phyloP scores from a whole-genome alignment of 2,113 vertebrate species.

The Urocitellus parryii region DNA sequence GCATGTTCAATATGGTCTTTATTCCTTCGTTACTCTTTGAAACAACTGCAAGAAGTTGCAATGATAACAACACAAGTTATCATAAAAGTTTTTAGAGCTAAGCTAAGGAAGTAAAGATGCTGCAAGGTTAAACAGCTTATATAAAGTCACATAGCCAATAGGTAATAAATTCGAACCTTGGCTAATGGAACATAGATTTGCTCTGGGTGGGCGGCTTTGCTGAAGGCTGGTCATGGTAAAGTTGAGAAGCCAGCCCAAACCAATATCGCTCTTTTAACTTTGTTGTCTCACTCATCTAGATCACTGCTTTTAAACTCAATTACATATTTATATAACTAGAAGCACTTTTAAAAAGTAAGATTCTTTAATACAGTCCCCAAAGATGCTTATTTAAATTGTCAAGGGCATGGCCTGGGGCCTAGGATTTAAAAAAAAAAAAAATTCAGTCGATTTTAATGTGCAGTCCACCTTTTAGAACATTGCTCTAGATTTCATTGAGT shows the following conservation, averaged over 20 bases:
- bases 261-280: neutral
- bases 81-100: neutral
- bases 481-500: neutral
- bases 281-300: neutral
- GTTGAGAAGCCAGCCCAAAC: too few species aligned
- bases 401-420: neutral
- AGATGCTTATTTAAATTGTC: neutral
- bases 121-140: neutral
- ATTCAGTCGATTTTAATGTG: neutral
- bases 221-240: neutral
- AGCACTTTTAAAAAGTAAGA: neutral
- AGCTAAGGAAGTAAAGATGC: neutral
- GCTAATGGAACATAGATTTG: neutral
- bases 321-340: neutral
- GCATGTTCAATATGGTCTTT: neutral
- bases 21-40: neutral
- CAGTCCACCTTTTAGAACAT: neutral
- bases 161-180: neutral
- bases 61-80: neutral
- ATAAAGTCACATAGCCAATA: neutral
- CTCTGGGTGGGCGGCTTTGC: neutral
- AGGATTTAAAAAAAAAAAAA: neutral
- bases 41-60: neutral
- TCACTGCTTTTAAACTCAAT: neutral
- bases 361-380: neutral